These are phyloP conservation scores for Gnatocerus cornutus DNA, from an alignment of 2,888 invertebrate genomes.

Conservation along the genomic window DNA sequence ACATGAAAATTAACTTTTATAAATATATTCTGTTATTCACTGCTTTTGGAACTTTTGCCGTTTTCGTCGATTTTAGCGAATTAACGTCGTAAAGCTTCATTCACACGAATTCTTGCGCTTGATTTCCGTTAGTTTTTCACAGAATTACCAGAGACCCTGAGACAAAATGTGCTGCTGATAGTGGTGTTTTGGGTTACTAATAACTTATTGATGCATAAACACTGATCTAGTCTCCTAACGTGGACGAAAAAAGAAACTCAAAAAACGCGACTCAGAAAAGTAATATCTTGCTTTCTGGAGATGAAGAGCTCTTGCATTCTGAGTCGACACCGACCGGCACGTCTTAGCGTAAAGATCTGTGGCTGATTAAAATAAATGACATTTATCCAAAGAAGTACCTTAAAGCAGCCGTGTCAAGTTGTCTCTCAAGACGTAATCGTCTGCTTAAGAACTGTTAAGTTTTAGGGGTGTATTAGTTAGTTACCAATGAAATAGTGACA, in stretches of 20 bases:
- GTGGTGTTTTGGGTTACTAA: slow-evolving; percentile 91
- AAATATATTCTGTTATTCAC: too few species aligned
- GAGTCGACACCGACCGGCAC: slow-evolving; percentile 60
- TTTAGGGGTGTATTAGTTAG: slow-evolving; percentile 12
- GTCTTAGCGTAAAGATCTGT: slow-evolving; percentile 52
- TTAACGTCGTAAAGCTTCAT: too few species aligned
- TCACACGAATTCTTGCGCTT: neutral
- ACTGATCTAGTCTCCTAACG: slow-evolving; percentile 69
- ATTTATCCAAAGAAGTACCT: slow-evolving; percentile 25
- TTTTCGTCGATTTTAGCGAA: too few species aligned
- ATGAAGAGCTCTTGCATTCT: slow-evolving; percentile 77
- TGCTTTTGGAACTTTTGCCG: too few species aligned
- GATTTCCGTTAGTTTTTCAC: neutral
- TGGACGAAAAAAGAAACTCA: slow-evolving; percentile 71
- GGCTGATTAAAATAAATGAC: slow-evolving; percentile 32
- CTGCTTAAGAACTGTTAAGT: neutral
- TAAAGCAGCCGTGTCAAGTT: slow-evolving; percentile 27
- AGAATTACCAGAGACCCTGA: neutral
- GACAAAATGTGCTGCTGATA: slow-evolving; percentile 81
- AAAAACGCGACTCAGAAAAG: slow-evolving; percentile 77
- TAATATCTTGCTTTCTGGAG: slow-evolving; percentile 77
- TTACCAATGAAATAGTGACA: slow-evolving; percentile 35
- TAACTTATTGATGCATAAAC: slow-evolving; percentile 85
- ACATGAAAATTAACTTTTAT: too few species aligned
- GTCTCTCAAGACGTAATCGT: neutral